These are phyloP conservation scores for Apantesis nais DNA, from an alignment of 2,888 invertebrate genomes.

Conservation along the genomic window DNA sequence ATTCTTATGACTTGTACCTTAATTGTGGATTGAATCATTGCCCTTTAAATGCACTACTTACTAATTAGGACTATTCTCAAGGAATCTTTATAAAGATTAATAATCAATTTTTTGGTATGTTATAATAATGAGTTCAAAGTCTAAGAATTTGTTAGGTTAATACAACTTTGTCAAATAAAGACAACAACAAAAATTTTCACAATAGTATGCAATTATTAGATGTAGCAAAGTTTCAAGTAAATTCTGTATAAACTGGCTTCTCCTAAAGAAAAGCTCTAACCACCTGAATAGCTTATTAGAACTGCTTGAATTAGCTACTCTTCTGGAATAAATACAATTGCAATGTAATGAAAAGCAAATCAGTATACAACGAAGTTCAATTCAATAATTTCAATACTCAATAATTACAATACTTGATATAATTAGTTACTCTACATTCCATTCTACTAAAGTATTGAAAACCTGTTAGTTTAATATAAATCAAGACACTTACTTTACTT, in stretches of 20 bases:
- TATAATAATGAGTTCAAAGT: neutral
- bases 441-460: too few relatives aligned
- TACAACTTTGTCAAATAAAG: too few relatives aligned
- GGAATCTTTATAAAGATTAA: neutral
- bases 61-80: neutral
- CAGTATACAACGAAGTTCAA: too few relatives aligned
- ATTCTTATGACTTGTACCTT: neutral
- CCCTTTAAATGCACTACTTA: neutral
- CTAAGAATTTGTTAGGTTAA: neutral
- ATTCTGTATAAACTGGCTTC: neutral
- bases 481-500: too few relatives aligned
- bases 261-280: neutral
- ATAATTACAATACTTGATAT: too few relatives aligned
- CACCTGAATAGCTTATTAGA: neutral
- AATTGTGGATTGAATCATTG: neutral
- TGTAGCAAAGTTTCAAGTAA: neutral
- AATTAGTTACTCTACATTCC: too few relatives aligned
- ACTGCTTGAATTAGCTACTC: too few relatives aligned
- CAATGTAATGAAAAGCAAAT: too few relatives aligned
- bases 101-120: neutral
- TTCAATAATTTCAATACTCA: too few relatives aligned
- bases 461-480: too few relatives aligned
- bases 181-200: neutral
- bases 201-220: constrained; percentile 1
- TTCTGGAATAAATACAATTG: too few relatives aligned